Evolutionary conservation across 2,797 vertebrate genomes (phyloP), one percentile per base, ranked within the genome.

Genomic region (Characodon lateralis): DNA sequence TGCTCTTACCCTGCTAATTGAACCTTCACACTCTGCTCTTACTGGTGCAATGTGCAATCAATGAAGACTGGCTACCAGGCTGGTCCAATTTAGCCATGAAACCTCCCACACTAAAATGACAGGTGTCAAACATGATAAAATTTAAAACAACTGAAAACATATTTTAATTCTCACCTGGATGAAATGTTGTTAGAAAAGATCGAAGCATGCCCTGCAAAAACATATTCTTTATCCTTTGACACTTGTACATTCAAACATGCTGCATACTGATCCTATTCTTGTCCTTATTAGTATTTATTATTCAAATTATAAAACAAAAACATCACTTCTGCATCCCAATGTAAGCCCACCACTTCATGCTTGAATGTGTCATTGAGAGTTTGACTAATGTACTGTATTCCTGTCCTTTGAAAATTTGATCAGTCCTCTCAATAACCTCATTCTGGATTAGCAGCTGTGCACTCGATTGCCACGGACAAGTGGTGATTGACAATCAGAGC

Each of bases 361-460:
- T 35, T 56, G 53, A 26, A 56, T 72, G 10, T 43, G 22, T n/a
- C 41, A 46, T 35, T 83, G 81, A 73, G 39, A 79, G 74, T 69
- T 65, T 28, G 41, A 7, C 50, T 63, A 35, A 22, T 77, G 16
- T 73, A 46, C 43, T 72, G 48, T 85, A 87, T 87, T 74, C 90
- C 81, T 80, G 86, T 88, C 89, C 87, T 63, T 76, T 85, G 56
- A 72, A 80, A 20, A 75, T 92, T 78, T 63, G 78, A 93, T 94
- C 88, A 87, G 82, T 91, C 78, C 20, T 76, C 87, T 86, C 85
- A 92, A 80, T 91, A 88, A 87, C 81, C 85, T 90, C 66, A 46
- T 86, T 90, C 70, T 73, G 81, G 71, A 89, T 90, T 69, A 83
- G 80, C 63, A 66, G 78, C 73, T 26, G 66, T 74, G 75, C 20